These are phyloP conservation scores for Phrynosoma platyrhinos DNA, from an alignment of 2,113 vertebrate genomes.

Conservation along the genomic window DNA sequence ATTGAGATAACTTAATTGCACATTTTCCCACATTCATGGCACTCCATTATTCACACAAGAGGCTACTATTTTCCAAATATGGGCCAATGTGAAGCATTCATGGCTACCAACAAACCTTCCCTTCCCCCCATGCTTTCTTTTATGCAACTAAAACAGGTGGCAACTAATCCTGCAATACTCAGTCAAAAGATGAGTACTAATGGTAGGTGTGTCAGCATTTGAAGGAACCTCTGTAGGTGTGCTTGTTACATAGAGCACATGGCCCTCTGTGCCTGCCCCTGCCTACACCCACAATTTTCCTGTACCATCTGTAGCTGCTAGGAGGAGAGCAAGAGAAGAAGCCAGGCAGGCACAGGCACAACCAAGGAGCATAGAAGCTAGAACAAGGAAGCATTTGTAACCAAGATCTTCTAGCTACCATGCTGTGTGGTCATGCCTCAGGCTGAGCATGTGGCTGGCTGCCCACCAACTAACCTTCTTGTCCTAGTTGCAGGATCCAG, in stretches of 20 bases:
- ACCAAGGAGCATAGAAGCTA: neutral
- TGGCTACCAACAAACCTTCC: neutral
- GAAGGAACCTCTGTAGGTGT: neutral
- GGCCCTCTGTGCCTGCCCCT: neutral
- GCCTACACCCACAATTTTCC: neutral
- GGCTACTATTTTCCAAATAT: constrained; percentile 26
- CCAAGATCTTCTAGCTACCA: neutral
- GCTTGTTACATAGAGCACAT: neutral
- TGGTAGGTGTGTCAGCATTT: neutral
- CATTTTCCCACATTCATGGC: constrained; percentile 52
- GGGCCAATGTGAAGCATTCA: constrained; percentile 38
- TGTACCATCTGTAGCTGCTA: neutral
- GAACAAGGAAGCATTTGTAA: neutral
- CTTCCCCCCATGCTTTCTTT: neutral
- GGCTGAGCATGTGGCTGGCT: neutral
- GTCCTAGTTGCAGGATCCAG: neutral
- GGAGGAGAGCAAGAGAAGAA: neutral
- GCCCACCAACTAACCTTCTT: neutral
- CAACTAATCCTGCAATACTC: constrained; percentile 45
- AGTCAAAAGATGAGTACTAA: constrained; percentile 66
- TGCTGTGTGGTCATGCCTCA: no score
- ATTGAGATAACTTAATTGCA: constrained; percentile 61
- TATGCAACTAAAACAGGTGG: neutral
- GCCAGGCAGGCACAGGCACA: neutral
- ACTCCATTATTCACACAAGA: constrained; percentile 36